A percentile compares a stretch with the other conserved stretches of the same genome.
Evolutionary conservation across 2,797 vertebrate genomes (phyloP).

Genomic region (Benthosema pterotum): DNA sequence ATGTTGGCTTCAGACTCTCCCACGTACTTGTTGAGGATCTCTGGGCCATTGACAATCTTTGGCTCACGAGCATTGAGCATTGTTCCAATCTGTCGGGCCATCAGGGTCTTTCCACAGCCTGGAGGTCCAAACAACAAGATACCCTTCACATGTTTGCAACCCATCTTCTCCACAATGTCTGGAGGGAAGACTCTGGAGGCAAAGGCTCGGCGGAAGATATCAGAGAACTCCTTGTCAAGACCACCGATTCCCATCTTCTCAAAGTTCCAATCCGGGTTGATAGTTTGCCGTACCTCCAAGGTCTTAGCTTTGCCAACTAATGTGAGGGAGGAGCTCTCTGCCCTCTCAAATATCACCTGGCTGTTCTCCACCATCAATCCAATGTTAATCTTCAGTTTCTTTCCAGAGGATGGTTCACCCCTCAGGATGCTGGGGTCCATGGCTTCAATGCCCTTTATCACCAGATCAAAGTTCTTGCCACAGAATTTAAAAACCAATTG

Average conservation of each 20-base stretch:
- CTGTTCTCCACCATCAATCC: constrained; percentile 95
- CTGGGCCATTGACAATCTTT: constrained; percentile 95
- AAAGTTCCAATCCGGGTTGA: constrained; percentile 93
- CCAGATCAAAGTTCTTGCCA: constrained; percentile 92
- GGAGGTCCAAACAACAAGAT: constrained; percentile 94
- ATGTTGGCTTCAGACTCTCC: constrained; percentile 98
- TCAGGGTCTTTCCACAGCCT: constrained; percentile 96
- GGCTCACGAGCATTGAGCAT: constrained; percentile 98
- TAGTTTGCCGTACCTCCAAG: constrained; percentile 87
- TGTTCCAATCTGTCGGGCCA: constrained; percentile 97
- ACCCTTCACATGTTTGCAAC: constrained; percentile 98
- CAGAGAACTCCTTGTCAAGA: constrained; percentile 88
- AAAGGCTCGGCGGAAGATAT: constrained; percentile 88
- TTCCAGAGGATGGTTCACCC: constrained; percentile 85
- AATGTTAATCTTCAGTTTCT: constrained; percentile 94
- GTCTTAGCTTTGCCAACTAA: constrained; percentile 93
- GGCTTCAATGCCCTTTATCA: constrained; percentile 94
- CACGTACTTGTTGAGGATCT: constrained; percentile 98
- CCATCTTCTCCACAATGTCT: constrained; percentile 92
- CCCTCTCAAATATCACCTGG: constrained; percentile 97
- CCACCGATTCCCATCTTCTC: constrained; percentile 87
- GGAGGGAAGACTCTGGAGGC: constrained; percentile 90
- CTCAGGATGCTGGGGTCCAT: constrained; percentile 97
- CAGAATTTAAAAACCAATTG: constrained; percentile 97
- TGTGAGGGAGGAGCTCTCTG: constrained; percentile 92